A percentile compares a stretch with the other conserved stretches of the same genome.
Conservation (phyloP, 2,113 vertebrate genomes). For the Pterophyllum scalare region DNA sequence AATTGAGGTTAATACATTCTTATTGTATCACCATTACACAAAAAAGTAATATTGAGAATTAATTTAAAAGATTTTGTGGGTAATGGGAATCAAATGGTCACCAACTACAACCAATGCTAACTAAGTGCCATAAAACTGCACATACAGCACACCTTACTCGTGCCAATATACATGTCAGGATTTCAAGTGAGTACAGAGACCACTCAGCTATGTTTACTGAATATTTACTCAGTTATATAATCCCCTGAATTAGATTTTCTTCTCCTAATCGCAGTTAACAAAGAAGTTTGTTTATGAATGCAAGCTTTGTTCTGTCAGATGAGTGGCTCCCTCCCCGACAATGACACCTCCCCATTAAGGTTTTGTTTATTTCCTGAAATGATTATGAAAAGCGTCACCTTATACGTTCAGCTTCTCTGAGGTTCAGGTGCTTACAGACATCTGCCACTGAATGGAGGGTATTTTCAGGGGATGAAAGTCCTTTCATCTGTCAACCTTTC, state of each 20-base stretch:
- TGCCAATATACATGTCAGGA: constrained; percentile 28
- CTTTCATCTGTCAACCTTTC: constrained; percentile 47
- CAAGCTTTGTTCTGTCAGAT: constrained; percentile 40
- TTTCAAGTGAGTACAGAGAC: constrained; percentile 22
- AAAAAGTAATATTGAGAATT: not conserved
- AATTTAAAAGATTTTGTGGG: not conserved
- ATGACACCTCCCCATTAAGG: constrained; percentile 23
- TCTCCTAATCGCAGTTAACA: constrained; percentile 34
- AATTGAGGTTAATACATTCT: not conserved
- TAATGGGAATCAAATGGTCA: not conserved
- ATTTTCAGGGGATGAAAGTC: constrained; percentile 48
- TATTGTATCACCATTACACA: not conserved
- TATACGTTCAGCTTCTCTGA: constrained; percentile 15
- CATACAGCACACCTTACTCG: not conserved
- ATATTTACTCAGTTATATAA: constrained; percentile 24
- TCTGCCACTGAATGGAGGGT: constrained; percentile 36
- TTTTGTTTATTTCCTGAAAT: constrained; percentile 45
- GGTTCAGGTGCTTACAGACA: constrained; percentile 32
- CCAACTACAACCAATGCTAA: not conserved
- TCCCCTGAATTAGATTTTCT: constrained; percentile 26
- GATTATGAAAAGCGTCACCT: constrained; percentile 31
- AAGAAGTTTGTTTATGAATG: constrained; percentile 34
- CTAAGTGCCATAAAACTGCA: not conserved
- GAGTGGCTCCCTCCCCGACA: constrained; percentile 2
- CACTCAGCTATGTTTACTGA: constrained; percentile 25